Conservation (phyloP, 92 coral and sea anemone genomes). For the Parazoanthus swiftii region DNA sequence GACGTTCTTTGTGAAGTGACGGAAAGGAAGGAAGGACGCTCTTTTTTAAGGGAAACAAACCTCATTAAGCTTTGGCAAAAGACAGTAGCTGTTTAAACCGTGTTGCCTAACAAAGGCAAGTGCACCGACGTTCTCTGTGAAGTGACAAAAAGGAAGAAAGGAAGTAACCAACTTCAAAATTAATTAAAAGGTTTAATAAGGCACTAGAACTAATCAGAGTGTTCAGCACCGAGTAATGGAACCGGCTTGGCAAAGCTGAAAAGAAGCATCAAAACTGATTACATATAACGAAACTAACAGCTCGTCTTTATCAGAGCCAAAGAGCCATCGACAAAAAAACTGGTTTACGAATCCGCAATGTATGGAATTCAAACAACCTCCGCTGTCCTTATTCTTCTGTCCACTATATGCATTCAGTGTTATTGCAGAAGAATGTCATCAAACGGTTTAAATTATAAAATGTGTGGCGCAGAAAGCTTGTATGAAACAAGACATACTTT, state of each 20-base stretch:
- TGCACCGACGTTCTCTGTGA: neutral
- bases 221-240: neutral
- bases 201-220: neutral
- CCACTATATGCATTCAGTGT: neutral
- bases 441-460: neutral
- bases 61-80: neutral
- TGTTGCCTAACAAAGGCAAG: neutral
- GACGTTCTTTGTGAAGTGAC: neutral
- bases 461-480: no score
- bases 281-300: neutral
- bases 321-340: neutral
- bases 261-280: neutral
- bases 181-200: neutral
- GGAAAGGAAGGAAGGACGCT: neutral
- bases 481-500: neutral
- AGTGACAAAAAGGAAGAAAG: neutral
- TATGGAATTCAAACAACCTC: neutral
- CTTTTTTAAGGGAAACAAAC: neutral
- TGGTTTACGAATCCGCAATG: slow-evolving; percentile 3
- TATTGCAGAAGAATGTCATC: neutral
- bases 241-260: neutral
- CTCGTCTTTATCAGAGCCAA: neutral
- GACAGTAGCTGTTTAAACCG: neutral
- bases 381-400: neutral
- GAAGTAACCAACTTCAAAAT: neutral